A percentile compares a stretch with the other conserved stretches of the same genome.
These are phyloP conservation scores for Octopus sinensis DNA, from an alignment of 1,140 invertebrate genomes.

Conservation along the genomic window DNA sequence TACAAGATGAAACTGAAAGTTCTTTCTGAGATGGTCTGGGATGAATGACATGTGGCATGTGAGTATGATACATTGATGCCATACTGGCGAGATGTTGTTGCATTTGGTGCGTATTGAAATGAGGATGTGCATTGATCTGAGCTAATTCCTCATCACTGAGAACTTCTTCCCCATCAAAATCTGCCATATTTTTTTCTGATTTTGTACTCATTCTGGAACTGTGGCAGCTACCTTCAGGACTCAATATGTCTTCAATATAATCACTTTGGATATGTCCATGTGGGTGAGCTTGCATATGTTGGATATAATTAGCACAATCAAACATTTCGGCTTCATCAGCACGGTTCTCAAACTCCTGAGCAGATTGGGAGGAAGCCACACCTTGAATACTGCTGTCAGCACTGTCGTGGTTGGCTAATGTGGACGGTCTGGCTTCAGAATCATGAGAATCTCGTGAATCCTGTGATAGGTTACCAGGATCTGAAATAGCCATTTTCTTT, in stretches of 20 bases:
- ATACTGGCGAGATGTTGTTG: constrained; percentile 55
- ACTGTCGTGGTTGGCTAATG: constrained; percentile 11
- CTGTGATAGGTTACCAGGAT: constrained; percentile 10
- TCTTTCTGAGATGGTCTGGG: constrained; percentile 34
- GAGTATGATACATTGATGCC: constrained; percentile 52
- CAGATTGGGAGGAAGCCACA: constrained; percentile 8
- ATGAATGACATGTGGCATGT: constrained; percentile 44
- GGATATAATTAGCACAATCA: constrained; percentile 45
- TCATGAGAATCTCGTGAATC: constrained; percentile 10
- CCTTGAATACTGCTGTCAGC: constrained; percentile 16
- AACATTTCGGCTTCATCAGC: constrained; percentile 43
- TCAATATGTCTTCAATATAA: constrained; percentile 64
- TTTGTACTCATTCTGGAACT: constrained; percentile 87
- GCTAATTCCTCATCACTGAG: constrained; percentile 78
- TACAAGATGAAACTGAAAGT: constrained; percentile 18
- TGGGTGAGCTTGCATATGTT: constrained; percentile 36
- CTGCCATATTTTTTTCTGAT: constrained; percentile 91
- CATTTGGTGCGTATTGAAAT: constrained; percentile 47
- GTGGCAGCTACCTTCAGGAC: constrained; percentile 59
- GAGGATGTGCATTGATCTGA: constrained; percentile 61
- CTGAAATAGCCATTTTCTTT: constrained; percentile 10
- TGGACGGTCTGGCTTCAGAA: constrained; percentile 8
- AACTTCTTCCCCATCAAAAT: constrained; percentile 88
- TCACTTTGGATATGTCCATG: constrained; percentile 39
- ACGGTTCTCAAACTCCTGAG: constrained; percentile 20